Evolutionary conservation across 2,113 vertebrate species (phyloP), one percentile per base, ranked within the genome.

Genomic region (Syngnathoides biaculeatus): DNA sequence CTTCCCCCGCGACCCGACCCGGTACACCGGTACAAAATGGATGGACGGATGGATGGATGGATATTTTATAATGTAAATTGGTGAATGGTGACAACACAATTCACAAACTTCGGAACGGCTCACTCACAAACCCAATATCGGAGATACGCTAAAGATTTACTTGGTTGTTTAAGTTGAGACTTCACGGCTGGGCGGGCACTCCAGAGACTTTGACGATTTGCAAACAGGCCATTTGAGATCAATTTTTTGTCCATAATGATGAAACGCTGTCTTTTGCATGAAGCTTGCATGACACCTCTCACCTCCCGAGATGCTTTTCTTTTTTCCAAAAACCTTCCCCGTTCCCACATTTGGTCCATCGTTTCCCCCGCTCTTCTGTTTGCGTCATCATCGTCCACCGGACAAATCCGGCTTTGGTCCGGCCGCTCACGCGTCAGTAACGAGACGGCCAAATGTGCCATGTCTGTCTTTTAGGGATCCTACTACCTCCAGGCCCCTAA

Each of bases 401-500:
- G 60, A 56, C 69, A 24, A 74, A 67, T 75, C 55, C 68, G 20
- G 9, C 24, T 65, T 68, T 71, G 42, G 67, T 82, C 43, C 68
- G 45, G 69, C 70, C 47, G 71, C 39, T 80, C n/a, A 13, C n/a
- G 52, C 67, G 42, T 75, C 64, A 45, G 70, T 87, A 88, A 91
- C 73, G 77, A 76, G 78, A 56, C 75, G 85, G 89, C 86, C 77
- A 74, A 66, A 71, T 90, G 77, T 88, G 77, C 83, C 85, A 67
- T 89, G 77, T 92, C 81, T 87, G 53, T 92, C 73, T 90, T 92
- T 91, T 89, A 93, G 92, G 91, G 89, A 20, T 87, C 87, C 86
- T 84, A 87, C 71, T 87, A 87, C 79, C 88, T 91, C 84, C 96
- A 94, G 88, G 88, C 77, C 71, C 80, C 93, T 82, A 91, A 92